Percentiles rank a stretch among this genome's conserved stretches.
Evolutionary conservation across 2,113 vertebrate genomes (phyloP).

Genomic region (Hydropotes inermis): DNA sequence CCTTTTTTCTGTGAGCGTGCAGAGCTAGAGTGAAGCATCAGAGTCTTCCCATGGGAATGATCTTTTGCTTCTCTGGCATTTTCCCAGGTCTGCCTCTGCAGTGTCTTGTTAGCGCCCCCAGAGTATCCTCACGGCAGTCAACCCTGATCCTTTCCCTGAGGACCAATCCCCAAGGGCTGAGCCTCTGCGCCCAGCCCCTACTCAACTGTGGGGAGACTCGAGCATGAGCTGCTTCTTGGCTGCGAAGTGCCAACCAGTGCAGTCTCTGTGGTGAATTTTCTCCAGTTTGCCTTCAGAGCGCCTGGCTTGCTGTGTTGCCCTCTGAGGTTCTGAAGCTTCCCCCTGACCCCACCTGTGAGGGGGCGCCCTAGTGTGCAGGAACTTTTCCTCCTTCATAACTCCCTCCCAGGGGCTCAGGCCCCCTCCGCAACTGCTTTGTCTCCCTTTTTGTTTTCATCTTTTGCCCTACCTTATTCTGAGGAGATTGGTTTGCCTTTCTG

Average conservation of each 20-base stretch:
- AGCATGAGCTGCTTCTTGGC: background rate
- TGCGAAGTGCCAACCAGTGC: background rate
- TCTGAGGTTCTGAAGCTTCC: background rate
- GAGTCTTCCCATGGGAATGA: background rate
- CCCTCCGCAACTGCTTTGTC: accelerated
- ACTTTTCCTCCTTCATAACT: background rate
- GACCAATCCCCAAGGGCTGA: background rate
- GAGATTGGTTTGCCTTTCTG: background rate
- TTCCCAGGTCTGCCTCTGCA: background rate
- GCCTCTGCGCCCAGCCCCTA: background rate
- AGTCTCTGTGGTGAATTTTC: background rate
- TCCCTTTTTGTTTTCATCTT: background rate
- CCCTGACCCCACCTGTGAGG: background rate
- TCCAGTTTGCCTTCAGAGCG: background rate
- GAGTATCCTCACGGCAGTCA: background rate
- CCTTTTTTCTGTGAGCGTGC: background rate
- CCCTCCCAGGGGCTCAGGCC: background rate
- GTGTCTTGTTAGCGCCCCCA: background rate
- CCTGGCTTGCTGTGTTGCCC: background rate
- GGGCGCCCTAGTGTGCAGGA: background rate
- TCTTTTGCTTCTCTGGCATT: background rate
- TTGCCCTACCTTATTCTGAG: background rate
- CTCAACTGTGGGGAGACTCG: background rate
- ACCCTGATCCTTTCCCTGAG: background rate
- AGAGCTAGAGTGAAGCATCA: background rate